phyloP scores from a whole-genome alignment of 2,113 vertebrate genomes.

The Peromyscus californicus region DNA sequence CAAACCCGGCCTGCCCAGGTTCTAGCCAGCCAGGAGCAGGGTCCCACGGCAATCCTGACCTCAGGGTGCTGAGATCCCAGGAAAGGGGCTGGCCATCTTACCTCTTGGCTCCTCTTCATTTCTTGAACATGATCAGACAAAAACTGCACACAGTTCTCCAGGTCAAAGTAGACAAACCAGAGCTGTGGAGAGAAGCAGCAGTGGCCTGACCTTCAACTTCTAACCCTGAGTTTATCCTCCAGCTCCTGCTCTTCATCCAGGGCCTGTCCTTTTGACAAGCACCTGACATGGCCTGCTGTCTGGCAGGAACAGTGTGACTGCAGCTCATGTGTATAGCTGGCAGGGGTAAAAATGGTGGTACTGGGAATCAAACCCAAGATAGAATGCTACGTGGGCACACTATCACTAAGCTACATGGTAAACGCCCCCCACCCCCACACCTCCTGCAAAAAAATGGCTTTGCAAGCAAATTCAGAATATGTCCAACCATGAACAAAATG shows the following conservation, averaged over 20 bases:
- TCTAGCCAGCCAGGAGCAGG: background rate
- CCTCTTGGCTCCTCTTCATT: slow-evolving; percentile 83
- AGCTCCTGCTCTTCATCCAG: fast-evolving
- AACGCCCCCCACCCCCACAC: background rate
- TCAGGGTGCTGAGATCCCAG: background rate
- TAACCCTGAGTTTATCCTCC: fast-evolving
- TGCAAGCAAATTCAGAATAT: background rate
- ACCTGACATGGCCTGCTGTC: background rate
- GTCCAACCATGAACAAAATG: background rate
- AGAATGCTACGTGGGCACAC: background rate
- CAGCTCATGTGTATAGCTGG: background rate
- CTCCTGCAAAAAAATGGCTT: background rate
- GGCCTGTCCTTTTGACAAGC: background rate
- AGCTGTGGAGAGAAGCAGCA: slow-evolving; percentile 81
- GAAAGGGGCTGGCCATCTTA: slow-evolving; percentile 54
- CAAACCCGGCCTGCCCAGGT: background rate
- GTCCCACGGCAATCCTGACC: background rate
- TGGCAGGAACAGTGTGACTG: fast-evolving
- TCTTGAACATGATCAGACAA: slow-evolving; percentile 82
- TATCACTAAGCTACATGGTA: background rate
- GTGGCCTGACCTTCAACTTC: background rate
- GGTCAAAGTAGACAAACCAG: slow-evolving; percentile 87
- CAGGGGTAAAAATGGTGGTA: background rate
- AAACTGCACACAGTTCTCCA: slow-evolving; percentile 82
- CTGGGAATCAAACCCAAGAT: background rate